A percentile compares a stretch with the other conserved stretches of the same genome.
These are phyloP conservation scores for Anisognathus igniventris DNA, from an alignment of 2,797 vertebrate genomes.

Conservation along the genomic window DNA sequence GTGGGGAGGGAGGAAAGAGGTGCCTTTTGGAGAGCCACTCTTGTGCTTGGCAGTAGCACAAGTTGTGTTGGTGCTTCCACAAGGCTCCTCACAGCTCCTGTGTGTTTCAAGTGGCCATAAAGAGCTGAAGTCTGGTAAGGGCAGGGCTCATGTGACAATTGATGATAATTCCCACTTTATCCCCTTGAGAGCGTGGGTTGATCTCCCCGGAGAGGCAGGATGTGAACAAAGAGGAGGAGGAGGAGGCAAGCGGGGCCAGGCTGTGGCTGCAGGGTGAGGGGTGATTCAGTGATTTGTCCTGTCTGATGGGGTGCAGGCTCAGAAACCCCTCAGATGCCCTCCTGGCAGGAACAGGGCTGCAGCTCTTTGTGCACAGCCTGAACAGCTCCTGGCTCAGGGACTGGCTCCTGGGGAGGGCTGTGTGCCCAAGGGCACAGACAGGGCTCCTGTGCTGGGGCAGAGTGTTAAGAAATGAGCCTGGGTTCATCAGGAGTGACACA, in stretches of 20 bases:
- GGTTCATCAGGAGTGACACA: neutral
- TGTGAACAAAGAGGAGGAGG: neutral
- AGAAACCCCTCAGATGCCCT: fast-evolving
- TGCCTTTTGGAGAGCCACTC: neutral
- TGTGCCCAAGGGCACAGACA: neutral
- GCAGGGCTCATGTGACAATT: neutral
- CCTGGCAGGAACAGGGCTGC: neutral
- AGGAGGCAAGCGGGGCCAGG: neutral
- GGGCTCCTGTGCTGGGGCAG: neutral
- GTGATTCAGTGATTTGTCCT: neutral
- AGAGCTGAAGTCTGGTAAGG: fast-evolving
- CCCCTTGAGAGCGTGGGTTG: neutral
- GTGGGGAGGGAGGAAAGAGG: neutral
- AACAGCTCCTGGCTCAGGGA: neutral
- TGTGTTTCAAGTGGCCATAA: fast-evolving
- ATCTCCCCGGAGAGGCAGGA: neutral
- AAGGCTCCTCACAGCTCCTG: neutral
- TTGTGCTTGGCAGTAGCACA: neutral
- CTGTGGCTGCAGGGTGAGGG: neutral
- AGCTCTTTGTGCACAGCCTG: neutral
- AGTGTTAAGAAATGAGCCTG: neutral
- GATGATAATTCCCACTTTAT: neutral
- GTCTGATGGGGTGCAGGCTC: neutral
- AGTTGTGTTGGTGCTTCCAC: neutral
- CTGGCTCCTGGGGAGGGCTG: neutral